Evolutionary conservation across 2,888 invertebrate genomes (phyloP).

Genomic region (Sphaerophoria rueppellii): DNA sequence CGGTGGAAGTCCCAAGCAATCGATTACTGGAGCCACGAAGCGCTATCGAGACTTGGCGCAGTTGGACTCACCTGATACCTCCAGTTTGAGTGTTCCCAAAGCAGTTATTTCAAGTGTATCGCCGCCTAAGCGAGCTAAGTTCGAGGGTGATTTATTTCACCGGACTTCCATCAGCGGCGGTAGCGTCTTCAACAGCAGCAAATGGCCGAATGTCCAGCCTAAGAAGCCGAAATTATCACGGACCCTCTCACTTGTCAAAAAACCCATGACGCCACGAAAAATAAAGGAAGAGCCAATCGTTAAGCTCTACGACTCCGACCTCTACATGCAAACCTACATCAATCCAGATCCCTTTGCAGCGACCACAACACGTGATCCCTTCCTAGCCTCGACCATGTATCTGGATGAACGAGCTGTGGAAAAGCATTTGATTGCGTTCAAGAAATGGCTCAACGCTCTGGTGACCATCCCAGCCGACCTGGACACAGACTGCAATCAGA

Average conservation of each 20-base stretch:
- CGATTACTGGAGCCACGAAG: constrained; percentile 43
- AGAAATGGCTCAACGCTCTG: constrained; percentile 90
- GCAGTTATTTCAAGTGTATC: constrained; percentile 75
- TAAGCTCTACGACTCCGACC: constrained; percentile 80
- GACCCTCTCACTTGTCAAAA: constrained; percentile 77
- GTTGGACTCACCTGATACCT: constrained; percentile 66
- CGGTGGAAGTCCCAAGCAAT: constrained; percentile 44
- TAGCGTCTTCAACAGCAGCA: constrained; percentile 47
- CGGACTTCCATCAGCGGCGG: constrained; percentile 54
- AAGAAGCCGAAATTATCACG: constrained; percentile 77
- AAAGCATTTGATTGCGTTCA: constrained; percentile 88
- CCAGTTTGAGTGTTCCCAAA: constrained; percentile 37
- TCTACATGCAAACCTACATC: constrained; percentile 80
- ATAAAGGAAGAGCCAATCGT: constrained; percentile 75
- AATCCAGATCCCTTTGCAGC: constrained; percentile 84
- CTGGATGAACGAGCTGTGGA: constrained; percentile 87
- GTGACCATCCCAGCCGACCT: constrained; percentile 89
- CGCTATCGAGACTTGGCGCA: constrained; percentile 68
- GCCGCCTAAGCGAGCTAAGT: constrained; percentile 80
- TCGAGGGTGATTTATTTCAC: constrained; percentile 74
- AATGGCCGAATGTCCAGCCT: constrained; percentile 77
- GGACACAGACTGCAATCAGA: constrained; percentile 85
- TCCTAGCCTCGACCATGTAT: constrained; percentile 86
- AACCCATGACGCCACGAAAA: constrained; percentile 78
- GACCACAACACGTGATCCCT: constrained; percentile 86